Evolutionary conservation across 1,140 invertebrate species (phyloP).

Genomic region (Pachypsylla venusta): DNA sequence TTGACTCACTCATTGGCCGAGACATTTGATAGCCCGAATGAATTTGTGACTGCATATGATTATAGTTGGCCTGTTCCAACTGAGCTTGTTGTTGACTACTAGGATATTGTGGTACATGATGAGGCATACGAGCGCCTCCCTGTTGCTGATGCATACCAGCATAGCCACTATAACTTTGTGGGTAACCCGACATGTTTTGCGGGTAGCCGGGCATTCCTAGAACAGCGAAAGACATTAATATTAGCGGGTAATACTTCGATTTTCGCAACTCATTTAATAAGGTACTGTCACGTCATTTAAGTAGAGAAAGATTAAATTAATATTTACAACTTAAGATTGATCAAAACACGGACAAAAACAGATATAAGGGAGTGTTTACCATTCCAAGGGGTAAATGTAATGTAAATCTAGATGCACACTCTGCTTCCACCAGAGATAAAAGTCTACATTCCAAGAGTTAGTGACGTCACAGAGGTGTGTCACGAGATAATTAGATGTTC

Average conservation of each 20-base stretch:
- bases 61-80: conserved; percentile 25
- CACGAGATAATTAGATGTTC: no score
- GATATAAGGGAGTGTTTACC: no score
- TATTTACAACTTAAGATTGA: no score
- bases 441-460: no score
- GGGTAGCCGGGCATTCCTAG: conserved; percentile 36
- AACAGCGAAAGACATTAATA: no score
- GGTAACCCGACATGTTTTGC: conserved; percentile 27
- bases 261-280: conserved; percentile 21
- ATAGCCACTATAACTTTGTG: conserved; percentile 18
- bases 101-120: conserved; percentile 26
- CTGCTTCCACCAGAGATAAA: no score
- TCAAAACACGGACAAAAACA: no score
- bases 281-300: conserved; percentile 15
- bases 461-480: no score
- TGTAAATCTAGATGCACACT: no score
- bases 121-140: conserved; percentile 10
- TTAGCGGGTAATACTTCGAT: conserved; percentile 19
- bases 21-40: conserved; percentile 21
- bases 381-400: no score
- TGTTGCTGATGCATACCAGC: conserved; percentile 17
- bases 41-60: conserved; percentile 25
- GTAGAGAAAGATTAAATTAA: no score
- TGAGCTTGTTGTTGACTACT: conserved; percentile 27
- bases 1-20: conserved; percentile 16